Evolutionary conservation across 2,888 invertebrate genomes (phyloP).

Genomic region (Hirtodrosophila histrioides): DNA sequence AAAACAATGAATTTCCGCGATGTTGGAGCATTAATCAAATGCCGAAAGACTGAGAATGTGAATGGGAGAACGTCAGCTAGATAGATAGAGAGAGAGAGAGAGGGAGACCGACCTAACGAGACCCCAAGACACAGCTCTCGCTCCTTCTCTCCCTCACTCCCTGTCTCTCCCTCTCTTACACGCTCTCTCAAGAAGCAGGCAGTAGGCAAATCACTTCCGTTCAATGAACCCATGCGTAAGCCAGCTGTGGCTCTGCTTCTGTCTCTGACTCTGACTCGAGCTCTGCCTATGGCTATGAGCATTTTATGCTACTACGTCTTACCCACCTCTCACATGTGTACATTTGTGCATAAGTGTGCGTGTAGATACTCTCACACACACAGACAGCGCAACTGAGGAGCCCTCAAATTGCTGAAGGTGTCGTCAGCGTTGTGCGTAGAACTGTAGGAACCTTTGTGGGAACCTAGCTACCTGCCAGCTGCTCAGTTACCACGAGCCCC

Average conservation of each 20-base stretch:
- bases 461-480: conserved; percentile 9
- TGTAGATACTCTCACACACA: conserved; percentile 15
- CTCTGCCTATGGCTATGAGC: conserved; percentile 50
- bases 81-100: conserved; percentile 1
- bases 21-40: conserved; percentile 41
- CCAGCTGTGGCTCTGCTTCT: conserved; percentile 58
- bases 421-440: conserved; percentile 46
- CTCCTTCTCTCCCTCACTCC: conserved; percentile 2
- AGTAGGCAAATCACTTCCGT: conserved; percentile 83
- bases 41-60: conserved; percentile 6
- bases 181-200: conserved; percentile 23
- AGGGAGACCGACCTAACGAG: conserved; percentile 9
- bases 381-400: conserved; percentile 9
- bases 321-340: conserved; percentile 44
- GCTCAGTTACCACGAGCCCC: neutral
- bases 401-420: conserved; percentile 40
- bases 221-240: conserved; percentile 83
- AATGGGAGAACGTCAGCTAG: conserved; percentile 4
- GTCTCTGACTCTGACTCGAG: conserved; percentile 33
- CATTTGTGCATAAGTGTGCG: conserved; percentile 28
- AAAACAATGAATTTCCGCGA: conserved; percentile 22
- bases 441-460: conserved; percentile 1
- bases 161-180: conserved; percentile 1
- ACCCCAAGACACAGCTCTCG: conserved; percentile 20
- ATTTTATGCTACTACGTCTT: conserved; percentile 47